These are phyloP conservation scores for Pteropus rufus DNA, from an alignment of 2,797 vertebrate species.

Conservation along the genomic window DNA sequence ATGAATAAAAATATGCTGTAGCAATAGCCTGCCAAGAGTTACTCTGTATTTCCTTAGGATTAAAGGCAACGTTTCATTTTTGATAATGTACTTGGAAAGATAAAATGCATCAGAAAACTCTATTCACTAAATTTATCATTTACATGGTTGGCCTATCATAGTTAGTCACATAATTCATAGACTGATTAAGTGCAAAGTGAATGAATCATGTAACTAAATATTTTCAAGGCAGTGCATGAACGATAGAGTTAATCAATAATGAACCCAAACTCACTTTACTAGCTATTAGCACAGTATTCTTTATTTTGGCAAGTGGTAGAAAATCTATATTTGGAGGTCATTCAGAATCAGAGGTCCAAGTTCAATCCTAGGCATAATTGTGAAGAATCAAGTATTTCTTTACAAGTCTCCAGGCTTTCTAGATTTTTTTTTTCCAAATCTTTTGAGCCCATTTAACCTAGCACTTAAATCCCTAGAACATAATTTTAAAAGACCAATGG, in stretches of 20 bases:
- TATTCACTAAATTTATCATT: slow-evolving; percentile 78
- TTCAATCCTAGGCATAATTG: background rate
- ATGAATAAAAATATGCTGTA: slow-evolving; percentile 73
- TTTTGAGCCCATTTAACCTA: background rate
- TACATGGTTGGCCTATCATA: slow-evolving; percentile 58
- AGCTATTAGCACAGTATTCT: slow-evolving; percentile 40
- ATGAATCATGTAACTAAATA: slow-evolving; percentile 79
- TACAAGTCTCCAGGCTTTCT: background rate
- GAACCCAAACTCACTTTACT: slow-evolving; percentile 63
- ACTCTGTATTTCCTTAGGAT: slow-evolving; percentile 72
- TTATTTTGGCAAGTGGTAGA: slow-evolving; percentile 52
- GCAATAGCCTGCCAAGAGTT: slow-evolving; percentile 72
- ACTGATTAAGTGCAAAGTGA: slow-evolving; percentile 78
- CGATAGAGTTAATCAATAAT: slow-evolving; percentile 76
- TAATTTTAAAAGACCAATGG: background rate
- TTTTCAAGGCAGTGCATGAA: slow-evolving; percentile 75
- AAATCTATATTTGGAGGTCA: slow-evolving; percentile 28
- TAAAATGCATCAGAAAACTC: slow-evolving; percentile 79
- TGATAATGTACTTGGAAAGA: slow-evolving; percentile 79
- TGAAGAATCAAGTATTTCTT: background rate
- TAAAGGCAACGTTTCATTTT: slow-evolving; percentile 77
- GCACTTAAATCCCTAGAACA: background rate
- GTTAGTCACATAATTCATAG: slow-evolving; percentile 77
- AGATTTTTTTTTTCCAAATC: background rate
- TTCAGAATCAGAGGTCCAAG: slow-evolving; percentile 14